phyloP scores from a whole-genome alignment of 2,113 vertebrate genomes.

The Paradisaea rubra region DNA sequence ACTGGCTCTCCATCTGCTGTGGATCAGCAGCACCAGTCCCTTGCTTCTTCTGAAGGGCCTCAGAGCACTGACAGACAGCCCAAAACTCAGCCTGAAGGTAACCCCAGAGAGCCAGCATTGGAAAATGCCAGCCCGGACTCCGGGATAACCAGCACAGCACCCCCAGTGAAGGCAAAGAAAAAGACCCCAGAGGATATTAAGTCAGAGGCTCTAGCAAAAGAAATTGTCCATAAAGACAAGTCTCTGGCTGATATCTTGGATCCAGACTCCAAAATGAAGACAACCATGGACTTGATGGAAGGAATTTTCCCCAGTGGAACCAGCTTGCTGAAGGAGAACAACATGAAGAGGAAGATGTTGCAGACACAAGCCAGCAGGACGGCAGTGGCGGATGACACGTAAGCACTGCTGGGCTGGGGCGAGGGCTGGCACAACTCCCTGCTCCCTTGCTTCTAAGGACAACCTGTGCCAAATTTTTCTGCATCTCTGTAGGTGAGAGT shows the following conservation, averaged over 20 bases:
- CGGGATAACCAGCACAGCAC: background rate
- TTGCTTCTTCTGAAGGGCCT: background rate
- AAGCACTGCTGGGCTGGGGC: background rate
- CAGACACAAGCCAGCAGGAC: slow-evolving; percentile 29
- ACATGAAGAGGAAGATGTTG: slow-evolving; percentile 50
- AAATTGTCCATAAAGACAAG: slow-evolving; percentile 83
- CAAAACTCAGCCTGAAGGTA: background rate
- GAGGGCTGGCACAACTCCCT: background rate
- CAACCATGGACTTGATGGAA: slow-evolving; percentile 89
- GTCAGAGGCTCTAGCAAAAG: slow-evolving; percentile 80
- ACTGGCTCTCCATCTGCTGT: background rate
- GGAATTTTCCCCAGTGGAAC: slow-evolving; percentile 79
- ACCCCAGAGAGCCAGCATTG: background rate
- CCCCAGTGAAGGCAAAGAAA: slow-evolving; percentile 31
- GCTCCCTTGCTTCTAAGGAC: background rate
- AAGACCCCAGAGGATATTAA: slow-evolving; percentile 79
- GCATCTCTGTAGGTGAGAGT: background rate
- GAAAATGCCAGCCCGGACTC: background rate
- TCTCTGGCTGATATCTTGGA: slow-evolving; percentile 86
- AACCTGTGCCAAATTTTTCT: background rate
- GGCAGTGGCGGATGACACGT: slow-evolving; percentile 10
- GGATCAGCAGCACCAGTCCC: background rate
- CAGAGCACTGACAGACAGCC: background rate
- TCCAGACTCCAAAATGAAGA: slow-evolving; percentile 82
- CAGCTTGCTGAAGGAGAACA: slow-evolving; percentile 60